Conservation (phyloP, 2,888 invertebrate genomes). For the Leistus spinibarbis region DNA sequence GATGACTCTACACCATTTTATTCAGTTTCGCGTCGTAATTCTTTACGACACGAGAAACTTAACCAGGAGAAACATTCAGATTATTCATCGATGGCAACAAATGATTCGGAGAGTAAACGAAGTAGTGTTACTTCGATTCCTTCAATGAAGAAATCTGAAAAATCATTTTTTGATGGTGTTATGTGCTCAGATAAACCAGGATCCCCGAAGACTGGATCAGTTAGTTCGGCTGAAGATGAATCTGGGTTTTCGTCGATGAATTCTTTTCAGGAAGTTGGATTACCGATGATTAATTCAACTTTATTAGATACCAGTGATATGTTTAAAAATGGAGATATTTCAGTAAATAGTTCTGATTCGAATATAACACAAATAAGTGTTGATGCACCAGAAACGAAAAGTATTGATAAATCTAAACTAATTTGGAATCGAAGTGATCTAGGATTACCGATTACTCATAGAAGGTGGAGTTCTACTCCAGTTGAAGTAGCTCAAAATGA, state of each 20-base stretch:
- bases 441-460: slow-evolving; percentile 45
- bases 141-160: slow-evolving; percentile 13
- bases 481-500: slow-evolving; percentile 45
- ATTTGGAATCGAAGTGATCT: slow-evolving; percentile 34
- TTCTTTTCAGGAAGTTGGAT: slow-evolving; percentile 81
- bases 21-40: background rate
- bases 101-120: slow-evolving; percentile 23
- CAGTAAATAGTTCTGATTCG: slow-evolving; percentile 36
- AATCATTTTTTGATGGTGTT: slow-evolving; percentile 23
- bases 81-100: slow-evolving; percentile 10
- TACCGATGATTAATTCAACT: slow-evolving; percentile 61
- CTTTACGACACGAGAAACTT: background rate
- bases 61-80: background rate
- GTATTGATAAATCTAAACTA: slow-evolving; percentile 30
- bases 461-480: slow-evolving; percentile 53
- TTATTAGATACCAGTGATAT: slow-evolving; percentile 47
- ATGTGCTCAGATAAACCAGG: slow-evolving; percentile 43
- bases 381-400: slow-evolving; percentile 10
- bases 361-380: slow-evolving; percentile 36
- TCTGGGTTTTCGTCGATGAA: slow-evolving; percentile 87
- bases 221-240: slow-evolving; percentile 71
- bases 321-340: slow-evolving; percentile 44
- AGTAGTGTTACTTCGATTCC: slow-evolving; percentile 28
- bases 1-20: background rate
- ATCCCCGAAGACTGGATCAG: slow-evolving; percentile 49